Evolutionary conservation across 2,113 vertebrate species (phyloP).

Genomic region (Urocynchramus pylzowi): DNA sequence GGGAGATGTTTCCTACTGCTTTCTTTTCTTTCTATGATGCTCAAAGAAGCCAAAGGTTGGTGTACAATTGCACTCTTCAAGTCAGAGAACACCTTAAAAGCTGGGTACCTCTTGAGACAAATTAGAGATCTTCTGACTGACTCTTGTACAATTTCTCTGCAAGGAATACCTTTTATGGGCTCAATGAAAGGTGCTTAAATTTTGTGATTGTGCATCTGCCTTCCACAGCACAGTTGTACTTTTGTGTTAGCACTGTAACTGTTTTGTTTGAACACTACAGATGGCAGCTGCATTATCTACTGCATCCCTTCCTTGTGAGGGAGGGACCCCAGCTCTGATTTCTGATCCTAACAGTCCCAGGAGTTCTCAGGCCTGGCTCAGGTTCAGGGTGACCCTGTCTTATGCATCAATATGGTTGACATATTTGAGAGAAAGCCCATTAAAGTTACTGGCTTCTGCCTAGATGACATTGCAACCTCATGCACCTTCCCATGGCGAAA

Average conservation of each 20-base stretch:
- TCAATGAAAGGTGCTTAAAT: not conserved
- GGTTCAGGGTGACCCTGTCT: not conserved
- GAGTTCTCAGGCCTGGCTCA: not conserved
- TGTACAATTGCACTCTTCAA: not conserved
- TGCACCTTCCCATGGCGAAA: not conserved
- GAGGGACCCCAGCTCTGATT: not conserved
- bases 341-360: not conserved
- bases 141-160: not conserved
- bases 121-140: not conserved
- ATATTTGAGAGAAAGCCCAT: not conserved
- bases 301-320: not conserved
- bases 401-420: not conserved
- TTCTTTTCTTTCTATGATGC: not conserved
- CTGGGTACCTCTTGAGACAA: not conserved
- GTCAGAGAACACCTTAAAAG: slow-evolving; percentile 9
- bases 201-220: not conserved
- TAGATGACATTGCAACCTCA: not conserved
- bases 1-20: not conserved
- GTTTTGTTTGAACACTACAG: not conserved
- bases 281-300: not conserved
- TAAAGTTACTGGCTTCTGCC: not conserved
- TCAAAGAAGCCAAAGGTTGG: not conserved
- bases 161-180: not conserved
- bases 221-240: not conserved
- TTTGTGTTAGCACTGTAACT: not conserved